Percentiles rank a stretch among this genome's conserved stretches.
These are phyloP conservation scores for Cepphus grylle DNA, from an alignment of 2,113 vertebrate species.

Conservation along the genomic window DNA sequence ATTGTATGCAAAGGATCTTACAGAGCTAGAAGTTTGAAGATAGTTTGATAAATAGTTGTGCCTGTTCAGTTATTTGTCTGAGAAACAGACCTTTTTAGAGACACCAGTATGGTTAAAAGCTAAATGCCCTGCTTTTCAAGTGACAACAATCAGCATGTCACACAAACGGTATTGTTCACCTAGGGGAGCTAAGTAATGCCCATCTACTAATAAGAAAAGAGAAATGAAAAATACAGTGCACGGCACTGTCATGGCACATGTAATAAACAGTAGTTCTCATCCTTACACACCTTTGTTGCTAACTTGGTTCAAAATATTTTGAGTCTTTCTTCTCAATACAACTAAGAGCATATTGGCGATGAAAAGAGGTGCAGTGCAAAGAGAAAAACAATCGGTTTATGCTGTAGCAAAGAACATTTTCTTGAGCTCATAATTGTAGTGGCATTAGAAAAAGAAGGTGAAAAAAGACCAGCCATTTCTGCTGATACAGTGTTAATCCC, in stretches of 20 bases:
- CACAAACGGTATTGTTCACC: background rate
- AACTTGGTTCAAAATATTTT: background rate
- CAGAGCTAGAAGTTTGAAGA: background rate
- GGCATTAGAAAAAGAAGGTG: background rate
- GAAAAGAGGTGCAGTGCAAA: background rate
- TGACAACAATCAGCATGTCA: background rate
- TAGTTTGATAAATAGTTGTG: conserved; percentile 29
- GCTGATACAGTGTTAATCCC: background rate
- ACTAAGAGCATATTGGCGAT: background rate
- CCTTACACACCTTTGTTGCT: background rate
- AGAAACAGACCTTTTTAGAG: conserved; percentile 23
- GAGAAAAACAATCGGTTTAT: background rate
- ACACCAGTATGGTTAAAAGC: background rate
- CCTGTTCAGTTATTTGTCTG: conserved; percentile 26
- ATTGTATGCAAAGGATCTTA: background rate
- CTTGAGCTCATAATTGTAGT: background rate
- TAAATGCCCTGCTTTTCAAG: background rate
- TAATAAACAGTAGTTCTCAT: conserved; percentile 26
- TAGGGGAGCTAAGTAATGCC: background rate
- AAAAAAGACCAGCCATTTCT: background rate
- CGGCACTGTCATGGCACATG: background rate
- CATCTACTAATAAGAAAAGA: background rate
- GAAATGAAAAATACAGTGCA: background rate
- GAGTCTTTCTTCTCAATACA: background rate
- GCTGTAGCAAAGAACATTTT: background rate